Percentiles rank a stretch among this genome's conserved stretches.
phyloP scores from a whole-genome alignment of 2,797 vertebrate genomes.

The Lepus oiostolus region DNA sequence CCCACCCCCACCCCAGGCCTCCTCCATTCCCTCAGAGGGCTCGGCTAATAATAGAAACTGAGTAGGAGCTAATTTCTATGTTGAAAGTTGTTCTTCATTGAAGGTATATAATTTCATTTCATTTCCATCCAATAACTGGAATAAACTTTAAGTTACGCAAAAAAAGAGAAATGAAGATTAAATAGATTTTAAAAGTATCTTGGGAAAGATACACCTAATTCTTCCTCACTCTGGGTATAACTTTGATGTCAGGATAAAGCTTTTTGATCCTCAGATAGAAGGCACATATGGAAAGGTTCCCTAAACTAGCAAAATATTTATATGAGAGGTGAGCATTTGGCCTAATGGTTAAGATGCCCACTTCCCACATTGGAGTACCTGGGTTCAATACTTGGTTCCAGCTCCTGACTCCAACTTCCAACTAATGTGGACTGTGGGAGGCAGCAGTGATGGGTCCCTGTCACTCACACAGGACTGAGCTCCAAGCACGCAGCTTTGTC shows the following conservation, averaged over 20 bases:
- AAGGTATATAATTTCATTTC: background rate
- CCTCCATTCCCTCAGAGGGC: background rate
- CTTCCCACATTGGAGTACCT: too few species aligned
- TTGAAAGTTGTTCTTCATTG: background rate
- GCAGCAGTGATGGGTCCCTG: too few species aligned
- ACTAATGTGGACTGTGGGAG: too few species aligned
- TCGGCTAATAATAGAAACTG: background rate
- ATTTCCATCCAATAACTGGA: background rate
- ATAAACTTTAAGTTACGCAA: background rate
- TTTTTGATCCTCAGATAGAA: constrained; percentile 27
- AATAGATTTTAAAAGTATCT: background rate
- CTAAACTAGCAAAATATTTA: constrained; percentile 32
- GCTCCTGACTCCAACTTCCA: too few species aligned
- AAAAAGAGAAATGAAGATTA: background rate
- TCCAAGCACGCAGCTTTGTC: too few species aligned
- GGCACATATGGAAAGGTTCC: background rate
- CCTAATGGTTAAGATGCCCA: too few species aligned
- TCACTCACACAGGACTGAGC: too few species aligned
- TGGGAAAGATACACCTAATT: background rate
- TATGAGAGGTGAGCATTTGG: background rate
- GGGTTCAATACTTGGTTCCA: too few species aligned
- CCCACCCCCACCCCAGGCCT: rapidly evolving
- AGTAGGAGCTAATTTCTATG: background rate
- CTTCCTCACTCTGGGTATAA: background rate
- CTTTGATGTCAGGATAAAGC: background rate